A percentile compares a stretch with the other conserved stretches of the same genome.
These are phyloP conservation scores for Metopia argyrocephala DNA, from an alignment of 2,888 invertebrate genomes.

Conservation along the genomic window DNA sequence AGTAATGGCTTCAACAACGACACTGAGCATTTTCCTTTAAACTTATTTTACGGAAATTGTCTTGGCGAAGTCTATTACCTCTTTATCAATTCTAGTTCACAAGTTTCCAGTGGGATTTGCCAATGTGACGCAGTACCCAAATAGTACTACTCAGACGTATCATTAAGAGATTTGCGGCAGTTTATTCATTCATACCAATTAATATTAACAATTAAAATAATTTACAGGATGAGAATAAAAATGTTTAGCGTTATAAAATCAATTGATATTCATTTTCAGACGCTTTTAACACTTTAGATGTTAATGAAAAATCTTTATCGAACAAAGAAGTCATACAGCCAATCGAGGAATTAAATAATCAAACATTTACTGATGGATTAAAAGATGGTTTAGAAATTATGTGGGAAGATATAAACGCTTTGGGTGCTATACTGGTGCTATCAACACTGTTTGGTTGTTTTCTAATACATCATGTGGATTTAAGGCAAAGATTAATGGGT, in stretches of 20 bases:
- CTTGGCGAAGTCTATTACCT: no score
- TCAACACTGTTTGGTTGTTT: slow-evolving; percentile 74
- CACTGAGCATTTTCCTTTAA: no score
- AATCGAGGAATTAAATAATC: slow-evolving; percentile 15
- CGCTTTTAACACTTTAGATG: slow-evolving; percentile 53
- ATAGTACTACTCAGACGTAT: no score
- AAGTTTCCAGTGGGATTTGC: no score
- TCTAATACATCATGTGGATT: slow-evolving; percentile 77
- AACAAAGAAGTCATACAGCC: slow-evolving; percentile 17
- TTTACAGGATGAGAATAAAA: no score
- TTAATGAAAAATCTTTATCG: slow-evolving; percentile 28
- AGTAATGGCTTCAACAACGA: no score
- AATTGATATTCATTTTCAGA: slow-evolving; percentile 34
- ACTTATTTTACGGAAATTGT: no score
- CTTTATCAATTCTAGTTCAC: no score
- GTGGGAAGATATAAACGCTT: slow-evolving; percentile 75
- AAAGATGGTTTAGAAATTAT: slow-evolving; percentile 65
- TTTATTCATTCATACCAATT: no score
- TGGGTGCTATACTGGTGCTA: slow-evolving; percentile 75
- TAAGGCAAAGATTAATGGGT: slow-evolving; percentile 79
- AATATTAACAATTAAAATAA: no score
- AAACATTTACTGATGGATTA: slow-evolving; percentile 41
- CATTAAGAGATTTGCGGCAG: no score
- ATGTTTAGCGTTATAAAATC: neutral
- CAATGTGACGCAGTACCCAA: no score